Evolutionary conservation across 2,113 vertebrate genomes (phyloP).

Genomic region (Phrynosoma blainvillii): DNA sequence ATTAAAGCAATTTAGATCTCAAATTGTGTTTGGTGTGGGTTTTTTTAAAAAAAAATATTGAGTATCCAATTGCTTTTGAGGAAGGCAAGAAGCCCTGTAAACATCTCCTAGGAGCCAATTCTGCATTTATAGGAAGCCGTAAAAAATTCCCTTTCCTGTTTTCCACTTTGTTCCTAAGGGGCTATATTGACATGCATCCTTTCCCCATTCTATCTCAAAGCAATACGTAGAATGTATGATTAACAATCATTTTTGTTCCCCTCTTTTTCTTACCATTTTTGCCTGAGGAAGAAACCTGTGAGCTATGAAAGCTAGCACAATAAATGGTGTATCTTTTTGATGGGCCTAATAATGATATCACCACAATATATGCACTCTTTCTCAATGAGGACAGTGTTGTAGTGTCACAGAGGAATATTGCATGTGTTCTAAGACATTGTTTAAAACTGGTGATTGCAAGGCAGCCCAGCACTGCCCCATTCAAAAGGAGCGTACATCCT

Average conservation of each 20-base stretch:
- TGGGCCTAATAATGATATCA: too few relatives aligned
- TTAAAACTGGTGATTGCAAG: too few relatives aligned
- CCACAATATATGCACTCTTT: too few relatives aligned
- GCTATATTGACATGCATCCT: not conserved
- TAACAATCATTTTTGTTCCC: too few relatives aligned
- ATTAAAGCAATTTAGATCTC: not conserved
- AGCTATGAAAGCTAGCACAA: too few relatives aligned
- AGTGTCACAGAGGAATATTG: not conserved
- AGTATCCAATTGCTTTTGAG: not conserved
- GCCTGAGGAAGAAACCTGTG: too few relatives aligned
- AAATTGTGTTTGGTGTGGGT: not conserved
- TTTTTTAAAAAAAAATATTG: not conserved
- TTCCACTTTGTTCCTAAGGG: not conserved
- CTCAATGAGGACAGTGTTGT: not conserved
- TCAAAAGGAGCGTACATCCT: too few relatives aligned
- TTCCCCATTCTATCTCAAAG: too few relatives aligned
- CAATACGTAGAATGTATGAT: too few relatives aligned
- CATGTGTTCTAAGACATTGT: not conserved
- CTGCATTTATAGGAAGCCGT: not conserved
- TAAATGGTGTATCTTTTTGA: too few relatives aligned
- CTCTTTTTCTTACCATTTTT: too few relatives aligned
- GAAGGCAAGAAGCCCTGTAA: not conserved
- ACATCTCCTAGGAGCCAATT: not conserved
- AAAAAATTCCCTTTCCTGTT: not conserved
- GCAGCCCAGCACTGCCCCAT: too few relatives aligned